phyloP scores from a whole-genome alignment of 2,113 vertebrate genomes.

The Narcine bancroftii region DNA sequence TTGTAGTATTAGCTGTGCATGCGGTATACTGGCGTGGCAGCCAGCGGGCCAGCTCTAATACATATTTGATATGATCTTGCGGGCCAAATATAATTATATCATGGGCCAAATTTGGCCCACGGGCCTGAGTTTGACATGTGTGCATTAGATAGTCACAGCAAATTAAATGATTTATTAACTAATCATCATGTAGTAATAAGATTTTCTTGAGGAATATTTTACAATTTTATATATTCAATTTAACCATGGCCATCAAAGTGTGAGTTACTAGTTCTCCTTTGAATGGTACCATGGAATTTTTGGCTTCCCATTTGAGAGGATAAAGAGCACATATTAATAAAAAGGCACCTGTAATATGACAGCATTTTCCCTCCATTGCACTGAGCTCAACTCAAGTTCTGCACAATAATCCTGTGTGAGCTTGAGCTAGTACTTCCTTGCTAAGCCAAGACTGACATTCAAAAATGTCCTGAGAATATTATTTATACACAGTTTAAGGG shows the following conservation, averaged over 20 bases:
- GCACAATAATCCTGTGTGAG: not conserved
- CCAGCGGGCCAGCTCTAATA: too few relatives aligned
- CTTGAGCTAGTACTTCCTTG: not conserved
- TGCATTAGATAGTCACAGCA: not conserved
- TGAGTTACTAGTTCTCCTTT: not conserved
- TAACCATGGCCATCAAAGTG: not conserved
- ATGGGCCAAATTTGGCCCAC: too few relatives aligned
- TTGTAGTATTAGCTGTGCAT: too few relatives aligned
- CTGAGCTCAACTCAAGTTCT: not conserved
- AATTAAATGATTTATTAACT: not conserved
- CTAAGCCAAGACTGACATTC: not conserved
- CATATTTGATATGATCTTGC: too few relatives aligned
- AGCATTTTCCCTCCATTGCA: not conserved
- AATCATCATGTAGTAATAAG: not conserved
- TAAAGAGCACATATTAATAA: not conserved
- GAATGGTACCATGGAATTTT: not conserved
- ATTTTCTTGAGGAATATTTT: not conserved
- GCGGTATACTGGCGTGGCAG: too few relatives aligned
- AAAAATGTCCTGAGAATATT: not conserved
- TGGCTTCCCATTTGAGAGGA: not conserved
- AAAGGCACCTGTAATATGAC: not conserved
- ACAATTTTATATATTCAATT: not conserved
- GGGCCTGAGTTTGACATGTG: too few relatives aligned
- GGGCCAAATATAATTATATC: too few relatives aligned
- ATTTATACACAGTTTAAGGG: not conserved